Evolutionary conservation across 2,888 invertebrate genomes (phyloP).

Genomic region (Apotomis capreana): DNA sequence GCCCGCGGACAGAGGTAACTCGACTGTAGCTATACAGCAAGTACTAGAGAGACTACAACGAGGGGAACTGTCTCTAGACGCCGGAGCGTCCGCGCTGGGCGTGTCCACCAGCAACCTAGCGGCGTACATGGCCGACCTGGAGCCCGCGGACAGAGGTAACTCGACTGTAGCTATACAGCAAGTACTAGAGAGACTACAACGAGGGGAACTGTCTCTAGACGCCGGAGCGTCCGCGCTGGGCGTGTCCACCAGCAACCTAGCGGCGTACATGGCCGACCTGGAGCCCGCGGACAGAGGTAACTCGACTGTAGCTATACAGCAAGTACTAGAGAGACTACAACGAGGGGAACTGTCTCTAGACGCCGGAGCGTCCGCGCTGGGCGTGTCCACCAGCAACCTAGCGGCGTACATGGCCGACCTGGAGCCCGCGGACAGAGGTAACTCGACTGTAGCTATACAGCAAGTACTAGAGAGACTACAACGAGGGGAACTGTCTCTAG

Average conservation of each 20-base stretch:
- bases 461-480: too few species aligned
- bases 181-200: slow-evolving; percentile 85
- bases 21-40: slow-evolving; percentile 71
- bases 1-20: slow-evolving; percentile 55
- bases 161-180: slow-evolving; percentile 50
- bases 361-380: slow-evolving; percentile 87
- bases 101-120: slow-evolving; percentile 89
- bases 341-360: slow-evolving; percentile 73
- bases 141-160: slow-evolving; percentile 56
- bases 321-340: slow-evolving; percentile 86
- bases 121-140: slow-evolving; percentile 81
- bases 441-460: too few species aligned
- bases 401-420: slow-evolving; percentile 84
- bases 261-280: slow-evolving; percentile 83
- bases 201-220: slow-evolving; percentile 73
- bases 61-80: slow-evolving; percentile 88
- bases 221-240: slow-evolving; percentile 88
- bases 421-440: slow-evolving; percentile 57
- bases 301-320: too few species aligned
- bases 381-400: slow-evolving; percentile 89
- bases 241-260: slow-evolving; percentile 88
- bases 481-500: slow-evolving; percentile 67
- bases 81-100: slow-evolving; percentile 88
- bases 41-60: slow-evolving; percentile 87
- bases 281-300: slow-evolving; percentile 57